phyloP scores from a whole-genome alignment of 1,140 invertebrate genomes.

The Euwallacea similis region DNA sequence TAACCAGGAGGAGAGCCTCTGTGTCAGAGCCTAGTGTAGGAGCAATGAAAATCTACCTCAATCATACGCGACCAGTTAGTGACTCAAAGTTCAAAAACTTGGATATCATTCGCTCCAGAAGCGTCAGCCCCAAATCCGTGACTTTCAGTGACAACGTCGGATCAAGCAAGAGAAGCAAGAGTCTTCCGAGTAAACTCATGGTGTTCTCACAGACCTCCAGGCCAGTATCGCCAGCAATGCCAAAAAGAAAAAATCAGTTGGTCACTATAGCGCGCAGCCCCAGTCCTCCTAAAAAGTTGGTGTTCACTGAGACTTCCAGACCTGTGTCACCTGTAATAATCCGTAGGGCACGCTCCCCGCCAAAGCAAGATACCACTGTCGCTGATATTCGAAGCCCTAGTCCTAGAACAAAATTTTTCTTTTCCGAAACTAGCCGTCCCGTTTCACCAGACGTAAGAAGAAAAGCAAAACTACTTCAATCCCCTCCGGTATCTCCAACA shows the following conservation, averaged over 20 bases:
- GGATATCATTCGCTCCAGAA: conserved; percentile 56
- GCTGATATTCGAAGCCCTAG: conserved; percentile 21
- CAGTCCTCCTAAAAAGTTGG: conserved; percentile 47
- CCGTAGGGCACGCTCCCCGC: conserved; percentile 46
- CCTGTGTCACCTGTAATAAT: conserved; percentile 44
- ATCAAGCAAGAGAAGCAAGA: conserved; percentile 55
- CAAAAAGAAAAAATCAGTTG: conserved; percentile 45
- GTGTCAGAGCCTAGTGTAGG: conserved; percentile 61
- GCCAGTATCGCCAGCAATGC: conserved; percentile 44
- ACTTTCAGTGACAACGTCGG: conserved; percentile 44
- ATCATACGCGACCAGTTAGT: conserved; percentile 69
- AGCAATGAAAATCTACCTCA: conserved; percentile 64
- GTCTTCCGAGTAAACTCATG: conserved; percentile 44
- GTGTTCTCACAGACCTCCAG: conserved; percentile 44
- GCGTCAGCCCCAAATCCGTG: conserved; percentile 46
- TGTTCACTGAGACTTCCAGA: conserved; percentile 43
- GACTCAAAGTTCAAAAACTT: conserved; percentile 71
- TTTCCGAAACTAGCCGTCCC: conserved; percentile 53
- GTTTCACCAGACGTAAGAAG: conserved; percentile 43
- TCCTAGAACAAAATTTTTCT: conserved; percentile 50
- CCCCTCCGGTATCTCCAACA: conserved; percentile 52
- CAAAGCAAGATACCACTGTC: not conserved
- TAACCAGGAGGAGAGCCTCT: conserved; percentile 58
- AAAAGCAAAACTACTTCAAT: conserved; percentile 19
- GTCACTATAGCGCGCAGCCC: conserved; percentile 52